A percentile compares a stretch with the other conserved stretches of the same genome.
Evolutionary conservation across 2,113 vertebrate species (phyloP).

Genomic region (Noctilio leporinus): DNA sequence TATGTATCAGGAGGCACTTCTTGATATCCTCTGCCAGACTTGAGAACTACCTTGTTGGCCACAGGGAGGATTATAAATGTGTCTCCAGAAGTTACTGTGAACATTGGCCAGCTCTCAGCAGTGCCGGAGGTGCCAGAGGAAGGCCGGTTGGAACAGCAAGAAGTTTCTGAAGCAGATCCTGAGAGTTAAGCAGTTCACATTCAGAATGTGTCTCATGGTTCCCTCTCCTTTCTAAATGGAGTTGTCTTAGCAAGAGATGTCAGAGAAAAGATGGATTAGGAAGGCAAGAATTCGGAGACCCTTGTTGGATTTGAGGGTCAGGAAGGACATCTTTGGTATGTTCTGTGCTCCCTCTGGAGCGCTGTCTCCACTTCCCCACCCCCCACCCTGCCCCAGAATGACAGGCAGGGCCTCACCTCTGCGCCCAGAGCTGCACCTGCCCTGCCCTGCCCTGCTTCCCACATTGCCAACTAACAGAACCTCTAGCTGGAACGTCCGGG

Average conservation of each 20-base stretch:
- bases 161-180: not conserved
- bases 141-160: not conserved
- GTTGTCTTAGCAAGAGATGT: not conserved
- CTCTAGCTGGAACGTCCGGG: not conserved
- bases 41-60: not conserved
- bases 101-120: not conserved
- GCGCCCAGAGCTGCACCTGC: not conserved
- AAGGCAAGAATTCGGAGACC: not conserved
- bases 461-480: not conserved
- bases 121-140: not conserved
- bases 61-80: not conserved
- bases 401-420: not conserved
- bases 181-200: not conserved
- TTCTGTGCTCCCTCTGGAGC: not conserved
- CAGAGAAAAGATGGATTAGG: not conserved
- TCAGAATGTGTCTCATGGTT: not conserved
- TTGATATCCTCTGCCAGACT: not conserved
- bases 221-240: not conserved
- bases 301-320: not conserved
- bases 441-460: not conserved
- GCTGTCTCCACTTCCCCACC: no score
- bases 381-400: not conserved
- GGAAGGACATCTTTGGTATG: not conserved
- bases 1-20: not conserved
- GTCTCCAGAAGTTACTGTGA: not conserved